Percentiles rank a stretch among this genome's conserved stretches.
phyloP scores from a whole-genome alignment of 2,888 invertebrate genomes.

The Acrobasis suavella region DNA sequence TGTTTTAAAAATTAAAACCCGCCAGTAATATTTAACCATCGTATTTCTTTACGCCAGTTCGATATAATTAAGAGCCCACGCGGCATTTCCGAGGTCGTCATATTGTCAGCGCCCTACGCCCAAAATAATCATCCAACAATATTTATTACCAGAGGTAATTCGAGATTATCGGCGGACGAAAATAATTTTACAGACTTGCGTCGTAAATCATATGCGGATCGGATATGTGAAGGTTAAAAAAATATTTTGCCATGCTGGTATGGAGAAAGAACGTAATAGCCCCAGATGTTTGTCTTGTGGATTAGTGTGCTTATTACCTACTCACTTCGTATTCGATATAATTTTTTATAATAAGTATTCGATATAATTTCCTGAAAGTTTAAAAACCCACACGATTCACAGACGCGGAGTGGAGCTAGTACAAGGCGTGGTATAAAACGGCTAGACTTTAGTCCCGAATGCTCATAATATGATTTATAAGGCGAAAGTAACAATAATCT shows the following conservation, averaged over 20 bases:
- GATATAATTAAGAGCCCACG: conserved; percentile 20
- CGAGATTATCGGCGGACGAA: conserved; percentile 18
- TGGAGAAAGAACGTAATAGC: neutral
- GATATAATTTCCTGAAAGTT: too few species aligned
- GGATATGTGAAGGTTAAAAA: conserved; percentile 9
- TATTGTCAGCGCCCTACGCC: conserved; percentile 23
- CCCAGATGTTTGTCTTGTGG: neutral
- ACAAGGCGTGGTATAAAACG: too few species aligned
- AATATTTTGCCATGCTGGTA: neutral
- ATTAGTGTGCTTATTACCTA: too few species aligned
- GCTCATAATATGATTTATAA: too few species aligned
- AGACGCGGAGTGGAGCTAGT: too few species aligned
- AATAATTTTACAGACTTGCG: conserved; percentile 11
- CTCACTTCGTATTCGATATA: too few species aligned
- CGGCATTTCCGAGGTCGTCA: conserved; percentile 15
- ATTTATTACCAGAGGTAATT: conserved; percentile 15
- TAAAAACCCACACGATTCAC: too few species aligned
- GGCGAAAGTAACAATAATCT: too few species aligned
- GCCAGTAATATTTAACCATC: neutral
- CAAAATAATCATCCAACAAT: conserved; percentile 13
- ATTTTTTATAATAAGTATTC: too few species aligned
- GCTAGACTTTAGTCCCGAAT: too few species aligned
- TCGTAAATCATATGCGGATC: conserved; percentile 19
- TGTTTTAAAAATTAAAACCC: neutral
- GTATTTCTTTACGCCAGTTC: conserved; percentile 15